phyloP scores from a whole-genome alignment of 2,888 invertebrate species.

The Leistus spinibarbis region DNA sequence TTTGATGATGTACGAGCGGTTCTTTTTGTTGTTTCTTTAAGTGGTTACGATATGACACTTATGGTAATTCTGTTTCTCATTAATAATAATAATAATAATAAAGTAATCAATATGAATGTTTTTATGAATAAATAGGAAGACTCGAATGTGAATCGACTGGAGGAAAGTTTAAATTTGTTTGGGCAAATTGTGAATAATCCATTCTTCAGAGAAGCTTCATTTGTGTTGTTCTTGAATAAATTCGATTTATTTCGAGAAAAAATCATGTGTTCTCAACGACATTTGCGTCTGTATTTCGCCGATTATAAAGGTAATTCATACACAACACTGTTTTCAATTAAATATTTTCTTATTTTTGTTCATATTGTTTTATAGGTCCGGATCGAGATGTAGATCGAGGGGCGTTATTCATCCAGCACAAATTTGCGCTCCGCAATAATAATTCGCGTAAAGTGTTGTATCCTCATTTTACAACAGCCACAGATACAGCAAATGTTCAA shows the following conservation, averaged over 20 bases:
- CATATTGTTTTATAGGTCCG: constrained; percentile 56
- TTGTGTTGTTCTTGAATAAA: constrained; percentile 70
- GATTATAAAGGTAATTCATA: constrained; percentile 60
- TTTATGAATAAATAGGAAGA: constrained; percentile 60
- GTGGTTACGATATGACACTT: constrained; percentile 71
- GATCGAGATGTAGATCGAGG: constrained; percentile 68
- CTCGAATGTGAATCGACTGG: constrained; percentile 65
- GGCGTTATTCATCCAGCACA: constrained; percentile 67
- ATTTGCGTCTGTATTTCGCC: constrained; percentile 65
- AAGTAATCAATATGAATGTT: no score
- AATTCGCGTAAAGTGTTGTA: constrained; percentile 65
- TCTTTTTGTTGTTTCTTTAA: constrained; percentile 68
- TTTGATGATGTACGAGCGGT: constrained; percentile 70
- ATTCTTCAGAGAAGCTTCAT: constrained; percentile 66
- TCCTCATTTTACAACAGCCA: constrained; percentile 71
- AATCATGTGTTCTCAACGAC: constrained; percentile 66
- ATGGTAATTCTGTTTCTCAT: constrained; percentile 52
- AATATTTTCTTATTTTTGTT: constrained; percentile 26
- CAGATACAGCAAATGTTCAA: constrained; percentile 70
- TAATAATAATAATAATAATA: no score
- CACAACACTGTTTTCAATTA: no score
- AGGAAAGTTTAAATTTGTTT: constrained; percentile 68
- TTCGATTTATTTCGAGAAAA: constrained; percentile 70
- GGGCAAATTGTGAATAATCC: constrained; percentile 69
- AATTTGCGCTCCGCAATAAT: constrained; percentile 63